phyloP scores from a whole-genome alignment of 2,797 vertebrate genomes.

The Sebastes goodei region DNA sequence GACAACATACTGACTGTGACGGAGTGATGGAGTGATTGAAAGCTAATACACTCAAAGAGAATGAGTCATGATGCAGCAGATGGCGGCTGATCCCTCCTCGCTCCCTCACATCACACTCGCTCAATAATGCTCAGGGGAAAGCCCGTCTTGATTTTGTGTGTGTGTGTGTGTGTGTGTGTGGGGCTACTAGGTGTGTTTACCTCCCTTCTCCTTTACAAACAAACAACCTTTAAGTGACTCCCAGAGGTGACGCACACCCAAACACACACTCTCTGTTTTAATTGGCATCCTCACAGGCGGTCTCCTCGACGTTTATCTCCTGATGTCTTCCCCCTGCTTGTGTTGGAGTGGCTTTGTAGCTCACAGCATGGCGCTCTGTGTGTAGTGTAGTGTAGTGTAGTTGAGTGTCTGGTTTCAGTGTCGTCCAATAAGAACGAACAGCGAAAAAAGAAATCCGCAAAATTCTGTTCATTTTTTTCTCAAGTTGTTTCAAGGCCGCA shows the following conservation, averaged over 20 bases:
- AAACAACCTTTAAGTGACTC: slow-evolving; percentile 51
- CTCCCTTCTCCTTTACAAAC: slow-evolving; percentile 35
- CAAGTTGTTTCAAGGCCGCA: slow-evolving; percentile 13
- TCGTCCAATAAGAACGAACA: slow-evolving; percentile 6
- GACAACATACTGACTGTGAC: slow-evolving; percentile 15
- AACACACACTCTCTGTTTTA: slow-evolving; percentile 46
- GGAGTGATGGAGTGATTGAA: slow-evolving; percentile 26
- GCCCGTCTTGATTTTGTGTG: slow-evolving; percentile 12
- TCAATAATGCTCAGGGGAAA: slow-evolving; percentile 46
- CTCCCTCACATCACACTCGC: background rate
- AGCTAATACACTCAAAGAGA: slow-evolving; percentile 30
- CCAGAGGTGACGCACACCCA: slow-evolving; percentile 20
- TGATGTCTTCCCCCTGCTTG: slow-evolving; percentile 30
- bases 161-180: slow-evolving; percentile 21
- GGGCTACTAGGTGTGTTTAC: slow-evolving; percentile 22
- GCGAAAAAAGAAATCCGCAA: background rate
- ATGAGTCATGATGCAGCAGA: slow-evolving; percentile 52
- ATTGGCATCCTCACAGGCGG: slow-evolving; percentile 54
- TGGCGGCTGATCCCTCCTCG: slow-evolving; percentile 35
- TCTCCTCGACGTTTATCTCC: slow-evolving; percentile 44
- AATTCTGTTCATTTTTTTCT: slow-evolving; percentile 40
- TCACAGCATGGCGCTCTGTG: slow-evolving; percentile 7
- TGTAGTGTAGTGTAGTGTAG: background rate
- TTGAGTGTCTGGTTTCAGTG: background rate
- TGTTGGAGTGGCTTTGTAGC: slow-evolving; percentile 29